Percentiles rank a stretch among this genome's conserved stretches.
phyloP scores from a whole-genome alignment of 2,888 invertebrate species.

The Nipponacmea schrenckii region DNA sequence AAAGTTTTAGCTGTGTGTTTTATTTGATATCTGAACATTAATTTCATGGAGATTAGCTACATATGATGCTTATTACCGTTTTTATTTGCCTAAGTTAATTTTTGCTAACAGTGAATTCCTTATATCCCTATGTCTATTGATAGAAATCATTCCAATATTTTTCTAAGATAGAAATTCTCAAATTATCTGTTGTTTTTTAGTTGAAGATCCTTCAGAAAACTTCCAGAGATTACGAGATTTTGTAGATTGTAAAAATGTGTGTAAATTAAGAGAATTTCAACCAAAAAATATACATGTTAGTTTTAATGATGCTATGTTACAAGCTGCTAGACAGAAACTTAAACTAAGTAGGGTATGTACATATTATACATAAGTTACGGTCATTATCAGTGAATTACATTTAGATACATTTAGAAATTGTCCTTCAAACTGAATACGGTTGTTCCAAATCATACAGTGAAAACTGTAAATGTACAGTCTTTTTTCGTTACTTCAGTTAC shows the following conservation, averaged over 20 bases:
- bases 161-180: no score
- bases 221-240: conserved; percentile 91
- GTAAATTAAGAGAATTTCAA: conserved; percentile 77
- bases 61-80: no score
- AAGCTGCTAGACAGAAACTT: conserved; percentile 78
- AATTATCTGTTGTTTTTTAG: conserved; percentile 70
- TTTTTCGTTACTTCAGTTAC: no score
- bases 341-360: conserved; percentile 74
- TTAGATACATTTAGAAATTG: no score
- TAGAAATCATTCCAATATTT: background rate
- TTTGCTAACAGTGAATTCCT: background rate
- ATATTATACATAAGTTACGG: background rate
- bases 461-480: no score
- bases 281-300: conserved; percentile 77
- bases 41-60: no score
- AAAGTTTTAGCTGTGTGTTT: no score
- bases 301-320: conserved; percentile 80
- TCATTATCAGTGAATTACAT: no score
- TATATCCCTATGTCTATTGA: background rate
- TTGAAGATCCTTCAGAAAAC: conserved; percentile 93
- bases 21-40: no score
- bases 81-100: no score
- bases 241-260: conserved; percentile 83
- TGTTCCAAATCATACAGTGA: no score
- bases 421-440: no score